phyloP scores from a whole-genome alignment of 2,797 vertebrate genomes.

The Microctenopoma lineatum region DNA sequence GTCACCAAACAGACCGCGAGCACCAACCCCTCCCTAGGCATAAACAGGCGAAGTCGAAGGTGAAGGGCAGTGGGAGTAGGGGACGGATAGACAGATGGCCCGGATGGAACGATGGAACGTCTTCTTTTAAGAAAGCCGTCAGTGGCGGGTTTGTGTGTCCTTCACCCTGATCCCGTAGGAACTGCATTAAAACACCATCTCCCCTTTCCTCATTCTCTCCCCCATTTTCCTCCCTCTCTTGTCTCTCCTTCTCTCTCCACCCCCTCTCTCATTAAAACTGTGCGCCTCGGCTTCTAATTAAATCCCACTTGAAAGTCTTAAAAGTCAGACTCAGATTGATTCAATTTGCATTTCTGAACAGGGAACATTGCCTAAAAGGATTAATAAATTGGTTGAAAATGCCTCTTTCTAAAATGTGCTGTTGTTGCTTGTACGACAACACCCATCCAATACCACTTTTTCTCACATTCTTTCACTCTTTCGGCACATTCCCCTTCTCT shows the following conservation, averaged over 20 bases:
- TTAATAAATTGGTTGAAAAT: constrained; percentile 87
- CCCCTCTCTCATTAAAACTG: constrained; percentile 87
- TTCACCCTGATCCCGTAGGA: constrained; percentile 80
- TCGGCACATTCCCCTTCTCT: constrained; percentile 28
- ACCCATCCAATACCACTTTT: constrained; percentile 63
- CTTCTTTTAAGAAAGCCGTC: constrained; percentile 67
- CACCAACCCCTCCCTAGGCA: constrained; percentile 42
- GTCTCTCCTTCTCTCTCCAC: constrained; percentile 69
- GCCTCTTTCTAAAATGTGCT: constrained; percentile 80
- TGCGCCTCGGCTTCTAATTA: constrained; percentile 86
- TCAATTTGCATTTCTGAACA: constrained; percentile 89
- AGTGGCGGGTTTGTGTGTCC: constrained; percentile 69
- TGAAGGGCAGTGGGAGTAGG: constrained; percentile 70
- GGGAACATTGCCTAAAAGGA: constrained; percentile 87
- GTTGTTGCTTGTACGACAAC: constrained; percentile 81
- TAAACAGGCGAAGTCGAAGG: constrained; percentile 62
- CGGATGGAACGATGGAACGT: constrained; percentile 43
- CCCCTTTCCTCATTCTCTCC: constrained; percentile 38
- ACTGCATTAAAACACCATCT: constrained; percentile 71
- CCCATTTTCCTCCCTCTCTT: constrained; percentile 45
- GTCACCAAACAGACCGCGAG: constrained; percentile 49
- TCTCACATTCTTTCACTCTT: constrained; percentile 56
- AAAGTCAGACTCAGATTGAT: constrained; percentile 89
- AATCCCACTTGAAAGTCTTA: constrained; percentile 89
- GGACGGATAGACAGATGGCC: constrained; percentile 66